Conservation (phyloP, 2,797 vertebrate genomes). For the Miichthys miiuy region DNA sequence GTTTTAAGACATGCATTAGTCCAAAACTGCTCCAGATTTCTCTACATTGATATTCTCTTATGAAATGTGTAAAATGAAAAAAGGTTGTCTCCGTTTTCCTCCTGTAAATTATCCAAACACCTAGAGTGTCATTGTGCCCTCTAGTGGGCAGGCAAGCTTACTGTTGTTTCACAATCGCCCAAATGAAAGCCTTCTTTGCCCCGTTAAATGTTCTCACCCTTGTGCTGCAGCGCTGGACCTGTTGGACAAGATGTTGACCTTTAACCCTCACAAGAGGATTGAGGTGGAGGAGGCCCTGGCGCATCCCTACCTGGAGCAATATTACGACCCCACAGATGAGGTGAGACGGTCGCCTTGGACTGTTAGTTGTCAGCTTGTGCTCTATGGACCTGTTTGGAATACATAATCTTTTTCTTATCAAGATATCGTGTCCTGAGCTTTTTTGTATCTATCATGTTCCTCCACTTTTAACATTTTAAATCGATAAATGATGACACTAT, state of each 20-base stretch:
- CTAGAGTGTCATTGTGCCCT: slow-evolving; percentile 11
- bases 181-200: neutral
- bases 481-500: neutral
- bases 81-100: neutral
- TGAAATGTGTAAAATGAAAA: neutral
- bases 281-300: slow-evolving; percentile 93
- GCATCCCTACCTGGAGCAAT: slow-evolving; percentile 93
- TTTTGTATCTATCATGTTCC: neutral
- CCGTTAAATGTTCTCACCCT: neutral
- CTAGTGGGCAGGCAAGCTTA: slow-evolving; percentile 24
- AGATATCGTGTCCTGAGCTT: neutral
- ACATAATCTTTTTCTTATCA: neutral
- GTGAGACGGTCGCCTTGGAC: slow-evolving; percentile 56
- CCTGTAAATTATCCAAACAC: neutral
- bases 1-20: neutral
- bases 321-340: slow-evolving; percentile 94
- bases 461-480: neutral
- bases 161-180: neutral
- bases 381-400: neutral
- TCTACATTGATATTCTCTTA: neutral
- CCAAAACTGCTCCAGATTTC: too few relatives aligned
- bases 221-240: slow-evolving; percentile 87
- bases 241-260: slow-evolving; percentile 92
- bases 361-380: neutral
- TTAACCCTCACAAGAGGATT: slow-evolving; percentile 93